phyloP scores from a whole-genome alignment of 2,113 vertebrate species.

The Nothobranchius furzeri region DNA sequence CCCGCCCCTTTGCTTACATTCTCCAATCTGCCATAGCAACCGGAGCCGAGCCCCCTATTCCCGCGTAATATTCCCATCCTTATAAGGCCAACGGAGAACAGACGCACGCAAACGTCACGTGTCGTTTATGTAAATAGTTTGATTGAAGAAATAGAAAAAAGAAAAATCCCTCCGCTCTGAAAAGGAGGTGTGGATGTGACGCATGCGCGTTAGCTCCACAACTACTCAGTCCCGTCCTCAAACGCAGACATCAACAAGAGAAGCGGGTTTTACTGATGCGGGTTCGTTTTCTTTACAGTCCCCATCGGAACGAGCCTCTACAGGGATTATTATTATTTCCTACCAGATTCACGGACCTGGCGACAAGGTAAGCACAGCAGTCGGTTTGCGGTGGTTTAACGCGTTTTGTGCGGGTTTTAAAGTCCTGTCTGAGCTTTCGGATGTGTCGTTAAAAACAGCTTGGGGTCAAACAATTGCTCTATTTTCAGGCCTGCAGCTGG shows the following conservation, averaged over 20 bases:
- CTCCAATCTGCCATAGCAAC: constrained; percentile 81
- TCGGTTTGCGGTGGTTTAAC: background rate
- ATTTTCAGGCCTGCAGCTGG: constrained; percentile 28
- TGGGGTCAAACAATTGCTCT: constrained; percentile 59
- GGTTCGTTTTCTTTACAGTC: constrained; percentile 58
- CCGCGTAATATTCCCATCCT: constrained; percentile 86
- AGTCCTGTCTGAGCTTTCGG: constrained; percentile 20
- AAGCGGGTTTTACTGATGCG: constrained; percentile 62
- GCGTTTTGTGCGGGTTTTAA: constrained; percentile 3
- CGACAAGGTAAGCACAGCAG: constrained; percentile 56
- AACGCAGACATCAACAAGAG: constrained; percentile 78
- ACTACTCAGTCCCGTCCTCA: constrained; percentile 73
- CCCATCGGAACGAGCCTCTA: constrained; percentile 30
- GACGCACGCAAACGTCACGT: constrained; percentile 81
- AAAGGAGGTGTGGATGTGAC: constrained; percentile 81
- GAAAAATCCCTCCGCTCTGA: constrained; percentile 63
- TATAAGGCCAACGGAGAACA: constrained; percentile 84
- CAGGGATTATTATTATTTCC: constrained; percentile 36
- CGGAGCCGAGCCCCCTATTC: constrained; percentile 80
- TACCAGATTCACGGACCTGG: constrained; percentile 21
- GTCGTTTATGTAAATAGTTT: constrained; percentile 77
- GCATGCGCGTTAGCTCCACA: constrained; percentile 81
- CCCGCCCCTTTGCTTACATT: constrained; percentile 66
- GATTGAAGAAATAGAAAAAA: constrained; percentile 85
- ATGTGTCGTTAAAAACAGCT: constrained; percentile 53